Evolutionary conservation across 2,888 invertebrate species (phyloP).

Genomic region (Eumacrocentrus americanus): DNA sequence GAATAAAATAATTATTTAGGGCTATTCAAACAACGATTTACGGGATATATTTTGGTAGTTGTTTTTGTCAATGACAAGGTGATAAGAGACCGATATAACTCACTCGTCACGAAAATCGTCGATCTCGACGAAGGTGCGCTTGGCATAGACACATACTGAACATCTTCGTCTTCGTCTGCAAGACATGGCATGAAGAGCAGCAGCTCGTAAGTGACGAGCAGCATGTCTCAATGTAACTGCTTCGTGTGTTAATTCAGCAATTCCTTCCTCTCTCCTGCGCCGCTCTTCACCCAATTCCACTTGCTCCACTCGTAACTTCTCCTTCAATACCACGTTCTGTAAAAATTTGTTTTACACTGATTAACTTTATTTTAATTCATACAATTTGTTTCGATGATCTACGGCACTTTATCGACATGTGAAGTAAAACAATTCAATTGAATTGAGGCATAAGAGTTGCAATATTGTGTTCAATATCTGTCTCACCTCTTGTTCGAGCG

Average conservation of each 20-base stretch:
- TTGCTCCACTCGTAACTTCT: constrained; percentile 64
- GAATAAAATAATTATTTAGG: no score
- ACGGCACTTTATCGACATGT: neutral
- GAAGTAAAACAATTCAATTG: neutral
- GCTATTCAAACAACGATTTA: no score
- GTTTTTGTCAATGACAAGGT: no score
- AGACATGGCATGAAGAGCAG: constrained; percentile 56
- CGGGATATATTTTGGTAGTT: no score
- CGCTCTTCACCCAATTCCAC: constrained; percentile 63
- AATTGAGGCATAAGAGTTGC: constrained; percentile 5
- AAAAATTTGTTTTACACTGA: constrained; percentile 32
- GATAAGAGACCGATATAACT: no score
- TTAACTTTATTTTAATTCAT: neutral
- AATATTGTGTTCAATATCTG: constrained; percentile 13
- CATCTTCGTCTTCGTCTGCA: constrained; percentile 64
- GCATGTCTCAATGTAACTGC: constrained; percentile 63
- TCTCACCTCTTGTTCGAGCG: constrained; percentile 65
- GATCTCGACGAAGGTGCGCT: constrained; percentile 66
- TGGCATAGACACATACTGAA: constrained; percentile 68
- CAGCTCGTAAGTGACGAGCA: constrained; percentile 61
- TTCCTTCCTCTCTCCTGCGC: constrained; percentile 60
- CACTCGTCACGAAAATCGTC: constrained; percentile 62
- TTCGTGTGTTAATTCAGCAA: constrained; percentile 61
- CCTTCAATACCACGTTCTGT: constrained; percentile 67
- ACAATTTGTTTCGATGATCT: neutral